Conservation (phyloP, 2,888 invertebrate genomes). For the Gasteruption jaculator region DNA sequence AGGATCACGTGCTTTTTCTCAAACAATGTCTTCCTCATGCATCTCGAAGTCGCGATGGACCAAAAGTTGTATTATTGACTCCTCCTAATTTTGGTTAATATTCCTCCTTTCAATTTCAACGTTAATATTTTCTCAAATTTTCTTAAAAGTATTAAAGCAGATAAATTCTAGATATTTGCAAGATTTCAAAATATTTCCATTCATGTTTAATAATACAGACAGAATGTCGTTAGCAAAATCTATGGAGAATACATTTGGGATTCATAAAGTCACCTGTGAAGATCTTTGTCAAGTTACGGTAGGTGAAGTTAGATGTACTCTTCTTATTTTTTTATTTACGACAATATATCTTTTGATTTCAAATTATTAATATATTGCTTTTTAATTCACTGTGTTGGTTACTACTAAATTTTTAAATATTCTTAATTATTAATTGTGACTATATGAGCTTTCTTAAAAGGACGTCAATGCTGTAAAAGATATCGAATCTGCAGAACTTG, state of each 20-base stretch:
- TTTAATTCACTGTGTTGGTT: no score
- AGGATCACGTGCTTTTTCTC: slow-evolving; percentile 62
- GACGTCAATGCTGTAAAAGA: slow-evolving; percentile 18
- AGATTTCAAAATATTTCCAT: neutral
- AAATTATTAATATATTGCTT: no score
- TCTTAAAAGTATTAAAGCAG: no score
- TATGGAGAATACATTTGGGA: slow-evolving; percentile 27
- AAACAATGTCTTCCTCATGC: slow-evolving; percentile 57
- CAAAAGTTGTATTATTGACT: slow-evolving; percentile 57
- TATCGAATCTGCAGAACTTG: slow-evolving; percentile 33
- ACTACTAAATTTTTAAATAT: no score
- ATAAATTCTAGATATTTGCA: no score
- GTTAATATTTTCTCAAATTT: no score
- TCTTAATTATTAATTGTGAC: no score
- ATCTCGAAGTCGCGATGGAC: slow-evolving; percentile 52
- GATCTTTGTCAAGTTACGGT: slow-evolving; percentile 24
- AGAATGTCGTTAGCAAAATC: slow-evolving; percentile 26
- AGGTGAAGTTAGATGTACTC: no score
- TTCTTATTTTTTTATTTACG: no score
- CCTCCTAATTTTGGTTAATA: slow-evolving; percentile 50
- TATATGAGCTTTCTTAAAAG: slow-evolving; percentile 16
- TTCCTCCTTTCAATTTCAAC: slow-evolving; percentile 7
- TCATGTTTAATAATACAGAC: slow-evolving; percentile 22
- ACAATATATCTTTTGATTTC: no score
- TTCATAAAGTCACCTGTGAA: slow-evolving; percentile 25